Base-by-base conservation (phyloP, 1,140 invertebrate species). In the Macrobrachium rosenbergii region DNA sequence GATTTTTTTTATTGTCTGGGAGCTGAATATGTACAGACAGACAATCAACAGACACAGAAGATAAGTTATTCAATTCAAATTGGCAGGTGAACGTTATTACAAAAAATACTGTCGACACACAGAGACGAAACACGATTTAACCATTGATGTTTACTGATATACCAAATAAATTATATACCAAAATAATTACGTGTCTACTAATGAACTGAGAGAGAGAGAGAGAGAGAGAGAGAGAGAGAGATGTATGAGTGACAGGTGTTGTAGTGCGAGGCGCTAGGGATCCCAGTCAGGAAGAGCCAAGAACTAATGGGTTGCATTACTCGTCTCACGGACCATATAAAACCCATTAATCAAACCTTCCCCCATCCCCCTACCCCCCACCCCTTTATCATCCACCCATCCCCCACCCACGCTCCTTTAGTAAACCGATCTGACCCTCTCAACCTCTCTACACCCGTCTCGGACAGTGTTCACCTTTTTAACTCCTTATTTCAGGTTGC, bases 221-320 rank as follows among this genome's bases (percentile, higher is more conserved):
- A 45, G 28, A 14, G 43, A 52, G 52, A 77, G 75, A 14, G 81
- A 67, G 45, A 62, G 28, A 63, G 67, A 23, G 52, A 58, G 58
- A 45, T 28, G 52, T 67, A 73, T 84, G 82, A 78, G 75, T 77
- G 82, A 78, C 82, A 64, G 82, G 37, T 84, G 82, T 77, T 64
- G 82, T 78, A 75, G 82, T 37, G 63, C 37, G 60, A 19, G 28
- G 37, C 58, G 63, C 73, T 52, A 12, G 72, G 58, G 60, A 59
- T 28, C 23, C 73, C 75, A 37, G 37, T n/a, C 82, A 72, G 59
- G n/a, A 45, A 77, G 23, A 63, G n/a, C 19, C 73, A 17, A 21
- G 59, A 63, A 83, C 77, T 83, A 83, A 83, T 83, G 82, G 73
- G 58, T 52, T 83, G 82, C 82, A 83, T 83, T 83, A 83, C 82